Conservation (phyloP, 2,113 vertebrate species). For the Catharus bicknelli region DNA sequence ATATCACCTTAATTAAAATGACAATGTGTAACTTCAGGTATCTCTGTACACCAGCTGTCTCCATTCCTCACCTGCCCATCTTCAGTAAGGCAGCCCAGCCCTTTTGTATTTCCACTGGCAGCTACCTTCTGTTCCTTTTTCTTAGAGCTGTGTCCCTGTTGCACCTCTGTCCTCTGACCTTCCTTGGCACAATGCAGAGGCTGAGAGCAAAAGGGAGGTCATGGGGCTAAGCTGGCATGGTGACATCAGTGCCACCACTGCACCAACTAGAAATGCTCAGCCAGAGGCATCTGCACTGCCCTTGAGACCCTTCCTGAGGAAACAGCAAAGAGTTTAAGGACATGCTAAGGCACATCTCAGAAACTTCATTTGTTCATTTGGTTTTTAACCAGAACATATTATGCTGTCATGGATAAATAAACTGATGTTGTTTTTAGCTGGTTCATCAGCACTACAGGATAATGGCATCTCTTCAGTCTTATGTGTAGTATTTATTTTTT, state of each 20-base stretch:
- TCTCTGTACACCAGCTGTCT: neutral
- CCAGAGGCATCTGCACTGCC: neutral
- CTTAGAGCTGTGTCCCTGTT: neutral
- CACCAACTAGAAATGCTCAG: neutral
- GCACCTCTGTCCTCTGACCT: neutral
- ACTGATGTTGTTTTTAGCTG: constrained; percentile 37
- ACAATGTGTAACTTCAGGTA: neutral
- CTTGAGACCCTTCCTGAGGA: neutral
- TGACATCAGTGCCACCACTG: neutral
- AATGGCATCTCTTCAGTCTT: constrained; percentile 34
- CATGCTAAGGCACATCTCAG: neutral
- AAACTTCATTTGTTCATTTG: neutral
- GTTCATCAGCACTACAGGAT: neutral
- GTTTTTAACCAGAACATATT: neutral
- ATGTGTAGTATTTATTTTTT: constrained; percentile 26
- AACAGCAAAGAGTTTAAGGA: neutral
- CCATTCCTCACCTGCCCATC: neutral
- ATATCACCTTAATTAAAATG: neutral
- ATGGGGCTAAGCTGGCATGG: fast-evolving
- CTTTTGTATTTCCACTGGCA: neutral
- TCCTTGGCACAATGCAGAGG: neutral
- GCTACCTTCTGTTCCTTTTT: neutral
- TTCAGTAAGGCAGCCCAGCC: neutral
- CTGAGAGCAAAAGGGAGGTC: neutral
- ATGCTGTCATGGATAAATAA: constrained; percentile 1